Base-by-base conservation (phyloP, 2,797 vertebrate species). In the Sciaenops ocellatus region DNA sequence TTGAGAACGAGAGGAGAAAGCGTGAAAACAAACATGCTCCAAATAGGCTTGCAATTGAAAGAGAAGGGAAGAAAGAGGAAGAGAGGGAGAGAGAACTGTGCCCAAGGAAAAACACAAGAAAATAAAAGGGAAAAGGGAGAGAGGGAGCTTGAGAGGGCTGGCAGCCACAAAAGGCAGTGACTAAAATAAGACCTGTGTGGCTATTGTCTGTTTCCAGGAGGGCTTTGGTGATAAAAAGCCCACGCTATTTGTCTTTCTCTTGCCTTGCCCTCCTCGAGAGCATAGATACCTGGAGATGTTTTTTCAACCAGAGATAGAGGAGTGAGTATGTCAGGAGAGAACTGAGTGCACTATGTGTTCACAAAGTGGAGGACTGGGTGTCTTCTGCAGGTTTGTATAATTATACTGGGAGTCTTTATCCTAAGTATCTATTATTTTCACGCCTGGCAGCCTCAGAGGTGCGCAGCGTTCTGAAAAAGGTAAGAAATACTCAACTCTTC, bases 21-120 rank as follows among this genome's bases (percentile, higher is more conserved):
- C 90, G 78, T 94, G 90, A 94, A 95, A 94, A 95, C 93, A 95
- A 95, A 95, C 92, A 93, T 92, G 93, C 92, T 93, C 92, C 91
- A 95, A 95, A 95, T 93, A 94, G 93, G 94, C 91, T 93, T 89
- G 93, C 90, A 85, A 94, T 93, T 93, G 94, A 94, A 90, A 90
- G 85, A 90, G 91, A 88, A 89, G 85, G 90, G 85, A 92, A 93
- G 88, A 92, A 91, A 92, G 89, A 80, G 77, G 84, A 79, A 88
- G 82, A 82, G 89, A 90, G 76, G 59, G 68, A 83, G 84, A 87
- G 86, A 89, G 88, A 93, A 91, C 76, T 83, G 88, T 73, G 91
- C 92, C 92, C 85, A 88, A 93, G 91, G 92, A 94, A 91, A 94
- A 93, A 93, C 86, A 93, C 85, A 92, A 85, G 87, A 80, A 92